Evolutionary conservation across 2,797 vertebrate species (phyloP).

Genomic region (Esox lucius): DNA sequence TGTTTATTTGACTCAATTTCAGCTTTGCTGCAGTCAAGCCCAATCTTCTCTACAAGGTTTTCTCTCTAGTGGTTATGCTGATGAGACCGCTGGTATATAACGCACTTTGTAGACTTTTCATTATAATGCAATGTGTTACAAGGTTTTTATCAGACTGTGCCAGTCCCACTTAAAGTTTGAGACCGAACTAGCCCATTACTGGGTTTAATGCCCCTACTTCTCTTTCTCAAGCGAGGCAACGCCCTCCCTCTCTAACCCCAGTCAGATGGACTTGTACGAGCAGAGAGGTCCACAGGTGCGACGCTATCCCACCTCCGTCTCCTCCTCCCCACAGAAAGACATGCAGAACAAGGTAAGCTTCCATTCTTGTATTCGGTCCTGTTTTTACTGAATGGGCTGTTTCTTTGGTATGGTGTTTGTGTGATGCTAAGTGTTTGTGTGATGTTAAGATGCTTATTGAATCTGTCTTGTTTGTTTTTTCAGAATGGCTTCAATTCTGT

Average conservation of each 20-base stretch:
- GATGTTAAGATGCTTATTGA: neutral
- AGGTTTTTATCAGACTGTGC: neutral
- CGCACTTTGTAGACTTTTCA: no score
- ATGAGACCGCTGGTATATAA: no score
- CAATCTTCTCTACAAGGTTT: no score
- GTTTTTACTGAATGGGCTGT: slow-evolving; percentile 42
- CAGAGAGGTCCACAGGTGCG: slow-evolving; percentile 90
- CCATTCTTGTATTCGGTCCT: neutral
- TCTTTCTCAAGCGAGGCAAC: slow-evolving; percentile 81
- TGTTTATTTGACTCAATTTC: no score
- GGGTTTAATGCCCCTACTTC: neutral
- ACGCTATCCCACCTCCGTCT: slow-evolving; percentile 88
- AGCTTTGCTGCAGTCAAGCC: no score
- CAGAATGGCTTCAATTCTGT: slow-evolving; percentile 96
- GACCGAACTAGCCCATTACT: neutral
- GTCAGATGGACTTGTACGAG: slow-evolving; percentile 93
- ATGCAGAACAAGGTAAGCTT: slow-evolving; percentile 88
- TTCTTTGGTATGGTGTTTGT: slow-evolving; percentile 54
- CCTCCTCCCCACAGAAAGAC: slow-evolving; percentile 95
- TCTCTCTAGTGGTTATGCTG: no score
- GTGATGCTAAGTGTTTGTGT: neutral
- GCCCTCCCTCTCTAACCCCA: slow-evolving; percentile 86
- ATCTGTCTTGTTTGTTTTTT: slow-evolving; percentile 47
- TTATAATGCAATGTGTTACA: no score
- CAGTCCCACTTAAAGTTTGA: neutral